These are phyloP conservation scores for Pandion haliaetus DNA, from an alignment of 2,113 vertebrate genomes.

Conservation along the genomic window DNA sequence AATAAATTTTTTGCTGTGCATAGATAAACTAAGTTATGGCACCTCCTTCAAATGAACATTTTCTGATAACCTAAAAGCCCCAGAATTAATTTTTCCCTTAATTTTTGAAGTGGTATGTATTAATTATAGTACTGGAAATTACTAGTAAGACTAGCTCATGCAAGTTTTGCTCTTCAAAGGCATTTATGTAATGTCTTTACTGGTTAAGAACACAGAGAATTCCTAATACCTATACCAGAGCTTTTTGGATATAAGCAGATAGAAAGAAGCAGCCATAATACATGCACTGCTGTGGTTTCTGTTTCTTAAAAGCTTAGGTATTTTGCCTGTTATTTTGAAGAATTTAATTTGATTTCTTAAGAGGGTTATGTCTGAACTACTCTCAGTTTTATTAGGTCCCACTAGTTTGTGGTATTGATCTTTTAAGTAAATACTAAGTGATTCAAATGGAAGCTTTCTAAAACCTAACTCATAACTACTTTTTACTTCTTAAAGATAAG, in stretches of 20 bases:
- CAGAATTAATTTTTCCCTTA: background rate
- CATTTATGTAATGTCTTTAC: background rate
- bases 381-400: slow-evolving; percentile 10
- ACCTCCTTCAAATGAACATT: background rate
- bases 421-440: slow-evolving; percentile 16
- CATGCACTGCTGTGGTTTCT: background rate
- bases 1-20: background rate
- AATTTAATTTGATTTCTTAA: slow-evolving; percentile 10
- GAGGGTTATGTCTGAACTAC: background rate
- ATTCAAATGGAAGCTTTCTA: slow-evolving; percentile 12
- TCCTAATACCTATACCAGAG: background rate
- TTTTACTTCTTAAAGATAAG: background rate
- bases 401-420: slow-evolving; percentile 14
- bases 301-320: background rate
- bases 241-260: background rate
- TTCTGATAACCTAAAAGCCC: background rate
- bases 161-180: background rate
- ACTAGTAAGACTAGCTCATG: background rate
- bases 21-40: background rate
- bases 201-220: background rate
- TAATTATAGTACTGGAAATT: background rate
- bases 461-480: background rate
- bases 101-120: background rate
- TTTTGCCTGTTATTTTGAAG: background rate
- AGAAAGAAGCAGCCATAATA: background rate